Evolutionary conservation across 2,888 invertebrate genomes (phyloP), one percentile per base, ranked within the genome.

Genomic region (Meliscaeva auricollis): DNA sequence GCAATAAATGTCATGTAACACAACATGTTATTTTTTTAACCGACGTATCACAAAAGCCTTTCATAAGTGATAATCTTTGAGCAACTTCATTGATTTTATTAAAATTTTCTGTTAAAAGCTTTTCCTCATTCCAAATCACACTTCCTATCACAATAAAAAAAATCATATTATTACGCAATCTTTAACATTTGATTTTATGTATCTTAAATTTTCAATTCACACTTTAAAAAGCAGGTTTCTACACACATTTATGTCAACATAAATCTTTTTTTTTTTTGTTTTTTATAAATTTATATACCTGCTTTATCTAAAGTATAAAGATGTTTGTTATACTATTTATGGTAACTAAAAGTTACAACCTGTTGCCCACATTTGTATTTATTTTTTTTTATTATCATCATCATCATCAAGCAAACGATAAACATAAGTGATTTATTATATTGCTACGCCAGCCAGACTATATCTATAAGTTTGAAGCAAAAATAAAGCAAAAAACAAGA

Each of bases 381-480:
- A 38, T 38, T 54, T 9, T 54, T 1, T 50, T 6, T 15, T n/a
- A 3, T 30, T 26, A 26, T 26, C 6, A 5, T 44, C 4, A 1
- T 79, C 73, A 46, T 60, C 68, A 44, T 60, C 52, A 3, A 73
- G 52, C 46, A 1, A 26, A n/a, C 26, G 9, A 30, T 44, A 60
- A 60, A 17, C 62, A 54, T 72, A 32, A 77, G 64, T 68, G 60
- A 72, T 73, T 77, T 78, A 73, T 77, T 60, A 82, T 77, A 82
- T 82, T 82, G 68, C 73, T 73, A 78, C 73, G 38, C 41, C 20
- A 46, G 17, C 11, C 66, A 66, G 77, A 38, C 62, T 66, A 30
- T 26, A n/a, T n/a, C n/a, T n/a, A 26, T 26, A 26, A 44, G 30
- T 4, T 20, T 32, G 1, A 32, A 44, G 13, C 38, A 8, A 26